Conservation (phyloP, 2,113 vertebrate genomes). For the Phrynosoma blainvillii region DNA sequence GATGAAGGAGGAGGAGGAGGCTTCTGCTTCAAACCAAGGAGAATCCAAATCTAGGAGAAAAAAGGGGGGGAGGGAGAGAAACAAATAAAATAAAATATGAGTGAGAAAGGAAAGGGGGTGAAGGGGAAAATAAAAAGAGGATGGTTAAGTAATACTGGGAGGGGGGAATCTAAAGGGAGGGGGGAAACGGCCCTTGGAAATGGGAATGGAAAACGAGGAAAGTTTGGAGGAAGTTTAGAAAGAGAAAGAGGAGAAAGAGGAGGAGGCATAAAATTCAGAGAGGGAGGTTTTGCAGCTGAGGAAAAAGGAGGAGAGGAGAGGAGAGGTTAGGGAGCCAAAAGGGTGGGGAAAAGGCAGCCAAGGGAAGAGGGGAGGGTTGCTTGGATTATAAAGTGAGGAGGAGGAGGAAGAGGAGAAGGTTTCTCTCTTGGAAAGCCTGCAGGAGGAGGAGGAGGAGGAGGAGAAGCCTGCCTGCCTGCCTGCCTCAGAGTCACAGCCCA, state of each 20-base stretch:
- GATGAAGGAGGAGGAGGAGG: background rate
- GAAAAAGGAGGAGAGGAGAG: background rate
- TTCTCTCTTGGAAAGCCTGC: too few relatives aligned
- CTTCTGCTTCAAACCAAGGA: background rate
- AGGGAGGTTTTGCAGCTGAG: too few relatives aligned
- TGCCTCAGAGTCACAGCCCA: conserved; percentile 64
- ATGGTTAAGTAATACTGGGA: background rate
- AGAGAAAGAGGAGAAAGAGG: background rate
- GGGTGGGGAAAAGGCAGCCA: background rate
- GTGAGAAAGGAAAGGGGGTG: background rate
- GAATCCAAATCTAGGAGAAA: too few relatives aligned
- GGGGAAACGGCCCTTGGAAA: too few relatives aligned
- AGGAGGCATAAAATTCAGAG: conserved; percentile 9
- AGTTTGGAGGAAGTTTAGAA: conserved; percentile 21
- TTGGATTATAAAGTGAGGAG: background rate
- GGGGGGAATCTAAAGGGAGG: too few relatives aligned
- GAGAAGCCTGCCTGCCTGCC: background rate
- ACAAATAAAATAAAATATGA: background rate
- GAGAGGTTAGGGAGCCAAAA: background rate
- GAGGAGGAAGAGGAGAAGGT: background rate
- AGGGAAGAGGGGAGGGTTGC: background rate
- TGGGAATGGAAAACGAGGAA: too few relatives aligned
- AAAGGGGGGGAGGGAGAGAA: background rate
- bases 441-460: too few relatives aligned
- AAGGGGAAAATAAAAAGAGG: background rate